Base-by-base conservation (phyloP, 1,140 invertebrate species). In the Euwallacea fornicatus region DNA sequence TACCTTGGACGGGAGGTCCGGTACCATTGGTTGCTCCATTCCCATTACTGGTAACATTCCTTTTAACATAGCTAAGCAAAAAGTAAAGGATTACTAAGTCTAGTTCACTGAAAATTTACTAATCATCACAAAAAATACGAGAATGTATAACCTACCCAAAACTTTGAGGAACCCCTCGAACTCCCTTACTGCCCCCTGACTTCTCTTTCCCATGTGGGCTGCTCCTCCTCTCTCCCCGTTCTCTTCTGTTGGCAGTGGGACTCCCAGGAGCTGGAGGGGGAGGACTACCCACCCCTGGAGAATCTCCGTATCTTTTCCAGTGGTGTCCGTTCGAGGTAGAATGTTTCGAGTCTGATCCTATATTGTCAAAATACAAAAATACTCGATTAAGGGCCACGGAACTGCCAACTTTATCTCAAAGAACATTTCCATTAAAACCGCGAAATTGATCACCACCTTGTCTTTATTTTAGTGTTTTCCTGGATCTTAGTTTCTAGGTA, bases 241-340 rank as follows among this genome's bases (percentile, higher is more conserved):
- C 79, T 80, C 16, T 82, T 8, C 83, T 76, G 0, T 80, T 78
- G 55, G 83, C 80, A 2, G 82, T 83, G 7, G 83, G 83, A 73
- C 83, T 83, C 6, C 82, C 81, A 7, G 83, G 83, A 0, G 78
- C 77, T 7, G 80, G 80, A 53, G 82, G 82, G 50, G 80, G 81
- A 13, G 84, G 84, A 59, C 82, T 80, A 6, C 84, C 83, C 53
- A 84, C 83, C 53, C 84, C 84, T 33, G 84, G 83, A 11, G 84
- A 85, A 75, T 85, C 84, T 0, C 83, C 85, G 68, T 85, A 85
- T 8, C 71, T 55, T 42, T 75, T 73, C 72, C 72, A 75, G 43
- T 74, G 72, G 41, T 72, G 71, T 1, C 65, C 65, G 21, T 73
- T 64, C 6, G 68, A 54, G 11, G 13, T 15, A 21, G 62, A 47